Evolutionary conservation across 2,797 vertebrate genomes (phyloP).

Genomic region (Calcarius lapponicus): DNA sequence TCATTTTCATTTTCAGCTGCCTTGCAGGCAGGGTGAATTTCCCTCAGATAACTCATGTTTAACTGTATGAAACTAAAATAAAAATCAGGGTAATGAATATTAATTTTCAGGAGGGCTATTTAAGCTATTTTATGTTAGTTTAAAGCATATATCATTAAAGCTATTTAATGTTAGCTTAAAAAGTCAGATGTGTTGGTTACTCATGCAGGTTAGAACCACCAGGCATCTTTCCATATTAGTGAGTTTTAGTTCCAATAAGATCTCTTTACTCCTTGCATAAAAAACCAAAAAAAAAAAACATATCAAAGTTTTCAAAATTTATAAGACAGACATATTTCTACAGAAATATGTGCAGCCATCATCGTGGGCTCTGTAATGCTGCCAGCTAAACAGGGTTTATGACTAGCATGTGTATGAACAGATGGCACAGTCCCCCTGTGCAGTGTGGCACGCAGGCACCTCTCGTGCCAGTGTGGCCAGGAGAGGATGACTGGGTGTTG

Average conservation of each 20-base stretch:
- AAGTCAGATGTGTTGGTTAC: not conserved
- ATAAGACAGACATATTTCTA: not conserved
- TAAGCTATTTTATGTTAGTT: conserved; percentile 22
- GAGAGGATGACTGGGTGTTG: not conserved
- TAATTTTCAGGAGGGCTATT: not conserved
- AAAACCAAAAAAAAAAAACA: not conserved
- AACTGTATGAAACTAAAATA: not conserved
- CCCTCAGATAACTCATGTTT: not conserved
- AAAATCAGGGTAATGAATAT: not conserved
- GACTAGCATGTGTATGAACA: not conserved
- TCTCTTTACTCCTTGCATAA: conserved; percentile 30
- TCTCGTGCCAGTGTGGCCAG: rapidly evolving
- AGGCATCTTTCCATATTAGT: not conserved
- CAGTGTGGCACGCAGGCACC: not conserved
- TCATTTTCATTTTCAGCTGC: not conserved
- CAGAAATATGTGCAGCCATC: not conserved
- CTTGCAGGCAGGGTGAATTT: not conserved
- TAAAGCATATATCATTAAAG: not conserved
- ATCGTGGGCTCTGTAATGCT: not conserved
- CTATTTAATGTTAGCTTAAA: not conserved
- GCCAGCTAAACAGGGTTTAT: not conserved
- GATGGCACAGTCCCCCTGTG: not conserved
- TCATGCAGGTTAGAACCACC: conserved; percentile 33
- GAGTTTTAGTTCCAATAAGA: not conserved
- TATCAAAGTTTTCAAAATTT: not conserved